Conservation (phyloP, 2,113 vertebrate genomes). For the Cephalopholis sonnerati region DNA sequence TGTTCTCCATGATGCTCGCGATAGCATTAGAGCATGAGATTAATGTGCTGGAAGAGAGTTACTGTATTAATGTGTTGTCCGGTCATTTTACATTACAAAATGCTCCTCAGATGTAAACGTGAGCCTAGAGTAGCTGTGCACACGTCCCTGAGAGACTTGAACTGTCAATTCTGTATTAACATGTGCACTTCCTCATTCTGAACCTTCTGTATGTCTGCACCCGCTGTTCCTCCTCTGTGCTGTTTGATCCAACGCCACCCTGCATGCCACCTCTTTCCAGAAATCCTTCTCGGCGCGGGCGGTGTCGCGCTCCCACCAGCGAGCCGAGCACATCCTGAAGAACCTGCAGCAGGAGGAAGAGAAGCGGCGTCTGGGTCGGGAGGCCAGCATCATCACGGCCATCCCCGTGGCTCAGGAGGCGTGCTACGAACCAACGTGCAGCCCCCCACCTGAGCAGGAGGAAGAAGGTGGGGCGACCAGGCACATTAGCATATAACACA, state of each 20-base stretch:
- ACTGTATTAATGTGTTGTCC: constrained; percentile 75
- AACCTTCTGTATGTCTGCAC: constrained; percentile 19
- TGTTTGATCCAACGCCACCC: constrained; percentile 10
- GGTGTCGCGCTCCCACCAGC: constrained; percentile 97
- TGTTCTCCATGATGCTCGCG: constrained; percentile 51
- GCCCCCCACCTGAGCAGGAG: constrained; percentile 95
- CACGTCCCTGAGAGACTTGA: constrained; percentile 32
- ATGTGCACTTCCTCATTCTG: constrained; percentile 25
- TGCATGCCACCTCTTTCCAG: constrained; percentile 73
- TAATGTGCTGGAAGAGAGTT: constrained; percentile 72
- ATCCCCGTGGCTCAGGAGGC: constrained; percentile 98
- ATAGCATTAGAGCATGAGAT: constrained; percentile 56
- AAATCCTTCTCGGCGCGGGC: constrained; percentile 98
- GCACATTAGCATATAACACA: background rate
- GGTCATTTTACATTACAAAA: constrained; percentile 57
- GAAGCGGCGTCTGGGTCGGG: constrained; percentile 94
- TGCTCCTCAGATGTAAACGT: constrained; percentile 53
- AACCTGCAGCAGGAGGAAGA: constrained; percentile 99
- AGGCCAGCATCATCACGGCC: constrained; percentile 98
- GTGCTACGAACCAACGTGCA: constrained; percentile 96
- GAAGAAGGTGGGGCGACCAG: constrained; percentile 91
- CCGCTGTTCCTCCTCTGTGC: constrained; percentile 9
- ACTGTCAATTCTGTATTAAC: constrained; percentile 1
- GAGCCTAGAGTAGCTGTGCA: constrained; percentile 50
- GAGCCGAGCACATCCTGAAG: constrained; percentile 98